These are phyloP conservation scores for Acleris holmiana DNA, from an alignment of 2,888 invertebrate species.

Conservation along the genomic window DNA sequence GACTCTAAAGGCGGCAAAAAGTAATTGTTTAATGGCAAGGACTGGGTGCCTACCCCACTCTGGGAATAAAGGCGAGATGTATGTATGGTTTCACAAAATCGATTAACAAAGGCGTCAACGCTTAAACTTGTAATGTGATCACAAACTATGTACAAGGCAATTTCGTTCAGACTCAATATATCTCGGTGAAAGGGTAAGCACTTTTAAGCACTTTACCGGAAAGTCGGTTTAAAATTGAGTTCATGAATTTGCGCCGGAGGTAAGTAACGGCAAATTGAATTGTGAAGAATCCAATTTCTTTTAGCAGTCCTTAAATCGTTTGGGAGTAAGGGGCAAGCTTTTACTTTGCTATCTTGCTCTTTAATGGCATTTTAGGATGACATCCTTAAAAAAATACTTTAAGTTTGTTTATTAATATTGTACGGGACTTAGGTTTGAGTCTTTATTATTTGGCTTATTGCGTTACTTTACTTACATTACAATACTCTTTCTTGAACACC, in stretches of 20 bases:
- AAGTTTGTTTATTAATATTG: no score
- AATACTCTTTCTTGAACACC: no score
- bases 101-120: conserved; percentile 26
- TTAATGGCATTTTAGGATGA: no score
- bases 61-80: no score
- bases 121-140: conserved; percentile 44
- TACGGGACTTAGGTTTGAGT: no score
- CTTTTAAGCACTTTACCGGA: conserved; percentile 38
- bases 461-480: no score
- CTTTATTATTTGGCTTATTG: no score
- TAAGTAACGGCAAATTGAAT: conserved; percentile 36
- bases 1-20: no score
- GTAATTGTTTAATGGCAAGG: no score
- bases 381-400: no score
- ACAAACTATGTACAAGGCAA: conserved; percentile 39
- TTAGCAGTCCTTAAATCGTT: conserved; percentile 17
- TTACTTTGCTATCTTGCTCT: neutral
- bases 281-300: conserved; percentile 29
- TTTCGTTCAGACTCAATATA: conserved; percentile 42
- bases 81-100: no score
- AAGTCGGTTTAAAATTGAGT: conserved; percentile 39
- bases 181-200: conserved; percentile 40
- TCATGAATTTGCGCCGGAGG: conserved; percentile 29
- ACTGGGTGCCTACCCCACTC: no score
- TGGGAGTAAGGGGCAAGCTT: neutral